These are phyloP conservation scores for Meda fulgida DNA, from an alignment of 2,797 vertebrate species.

Conservation along the genomic window DNA sequence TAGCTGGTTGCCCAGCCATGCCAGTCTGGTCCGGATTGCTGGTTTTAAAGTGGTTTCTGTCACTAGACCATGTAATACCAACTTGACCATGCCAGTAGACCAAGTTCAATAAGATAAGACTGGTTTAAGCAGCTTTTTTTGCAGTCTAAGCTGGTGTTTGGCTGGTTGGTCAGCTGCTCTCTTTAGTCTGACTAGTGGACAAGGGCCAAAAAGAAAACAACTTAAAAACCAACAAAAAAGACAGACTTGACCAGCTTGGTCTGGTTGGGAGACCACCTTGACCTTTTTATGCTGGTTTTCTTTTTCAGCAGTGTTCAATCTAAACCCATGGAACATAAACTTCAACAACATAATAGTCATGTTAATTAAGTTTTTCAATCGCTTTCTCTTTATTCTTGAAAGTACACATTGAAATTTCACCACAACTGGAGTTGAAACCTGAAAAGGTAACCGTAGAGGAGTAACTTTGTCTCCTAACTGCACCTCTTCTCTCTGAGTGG, in stretches of 20 bases:
- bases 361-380: neutral
- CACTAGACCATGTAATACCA: neutral
- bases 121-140: neutral
- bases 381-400: neutral
- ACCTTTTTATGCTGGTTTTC: neutral
- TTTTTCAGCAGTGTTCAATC: neutral
- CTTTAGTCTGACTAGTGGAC: neutral
- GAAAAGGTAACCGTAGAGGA: neutral
- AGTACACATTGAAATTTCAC: neutral
- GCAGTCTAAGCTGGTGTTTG: neutral
- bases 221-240: neutral
- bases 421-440: neutral
- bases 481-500: constrained; percentile 9
- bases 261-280: neutral
- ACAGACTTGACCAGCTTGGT: neutral
- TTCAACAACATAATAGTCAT: neutral
- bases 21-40: neutral
- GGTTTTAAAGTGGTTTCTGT: neutral
- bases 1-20: neutral
- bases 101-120: neutral
- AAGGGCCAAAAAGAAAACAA: neutral
- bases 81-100: neutral
- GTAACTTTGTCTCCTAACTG: neutral
- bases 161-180: neutral
- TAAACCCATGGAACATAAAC: neutral